phyloP scores from a whole-genome alignment of 2,888 invertebrate genomes.

The Campopleginae sp. region DNA sequence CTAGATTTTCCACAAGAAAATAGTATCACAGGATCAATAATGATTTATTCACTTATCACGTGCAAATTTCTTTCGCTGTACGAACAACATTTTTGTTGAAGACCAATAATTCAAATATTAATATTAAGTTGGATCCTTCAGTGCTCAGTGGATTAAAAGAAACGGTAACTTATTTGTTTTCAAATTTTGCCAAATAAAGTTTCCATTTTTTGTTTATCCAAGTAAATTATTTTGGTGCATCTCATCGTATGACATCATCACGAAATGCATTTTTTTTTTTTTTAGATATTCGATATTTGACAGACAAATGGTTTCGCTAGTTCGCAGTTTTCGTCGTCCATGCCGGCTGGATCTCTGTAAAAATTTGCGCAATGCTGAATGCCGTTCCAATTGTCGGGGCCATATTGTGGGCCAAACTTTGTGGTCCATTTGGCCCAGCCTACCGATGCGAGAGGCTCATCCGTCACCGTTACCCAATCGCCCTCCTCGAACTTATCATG shows the following conservation, averaged over 20 bases:
- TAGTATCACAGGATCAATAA: not conserved
- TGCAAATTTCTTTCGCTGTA: not conserved
- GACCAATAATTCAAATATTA: too few species aligned
- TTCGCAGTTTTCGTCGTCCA: constrained; percentile 34
- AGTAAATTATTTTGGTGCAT: not conserved
- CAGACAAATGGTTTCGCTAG: constrained; percentile 56
- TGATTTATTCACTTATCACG: not conserved
- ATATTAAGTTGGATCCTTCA: too few species aligned
- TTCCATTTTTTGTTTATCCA: too few species aligned
- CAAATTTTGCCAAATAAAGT: too few species aligned
- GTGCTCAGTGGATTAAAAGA: too few species aligned
- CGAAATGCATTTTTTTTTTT: not conserved
- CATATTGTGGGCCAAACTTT: not conserved
- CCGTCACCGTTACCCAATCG: constrained; percentile 67
- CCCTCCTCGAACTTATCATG: constrained; percentile 70
- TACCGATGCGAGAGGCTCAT: constrained; percentile 58
- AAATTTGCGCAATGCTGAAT: not conserved
- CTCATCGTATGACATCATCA: not conserved
- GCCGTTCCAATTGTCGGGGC: constrained; percentile 52
- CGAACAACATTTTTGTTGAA: too few species aligned
- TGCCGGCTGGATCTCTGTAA: not conserved
- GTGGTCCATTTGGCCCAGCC: constrained; percentile 67
- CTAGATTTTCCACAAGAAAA: not conserved
- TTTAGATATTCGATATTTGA: constrained; percentile 49
- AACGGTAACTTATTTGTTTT: too few species aligned